Conservation (phyloP, 2,797 vertebrate genomes). For the Xenentodon cancila region DNA sequence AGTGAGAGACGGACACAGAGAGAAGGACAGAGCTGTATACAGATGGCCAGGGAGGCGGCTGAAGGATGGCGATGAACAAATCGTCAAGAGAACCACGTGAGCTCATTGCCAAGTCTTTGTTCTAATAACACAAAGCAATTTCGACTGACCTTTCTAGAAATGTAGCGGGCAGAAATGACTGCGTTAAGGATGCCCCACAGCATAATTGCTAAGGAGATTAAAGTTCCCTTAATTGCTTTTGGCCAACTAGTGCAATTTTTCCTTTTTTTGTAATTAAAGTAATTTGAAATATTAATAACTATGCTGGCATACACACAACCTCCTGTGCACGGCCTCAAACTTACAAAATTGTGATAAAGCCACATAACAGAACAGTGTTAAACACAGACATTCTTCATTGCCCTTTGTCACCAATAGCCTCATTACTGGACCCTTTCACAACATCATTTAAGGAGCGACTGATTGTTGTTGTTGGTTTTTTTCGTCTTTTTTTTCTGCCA, state of each 20-base stretch:
- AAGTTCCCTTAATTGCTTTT: slow-evolving; percentile 95
- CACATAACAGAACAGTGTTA: slow-evolving; percentile 14
- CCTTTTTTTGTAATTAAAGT: slow-evolving; percentile 95
- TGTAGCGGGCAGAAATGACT: slow-evolving; percentile 85
- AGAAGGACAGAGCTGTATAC: slow-evolving; percentile 62
- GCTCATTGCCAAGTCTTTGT: slow-evolving; percentile 80
- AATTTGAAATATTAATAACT: slow-evolving; percentile 98
- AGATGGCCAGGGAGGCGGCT: slow-evolving; percentile 70
- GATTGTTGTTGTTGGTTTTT: slow-evolving; percentile 36
- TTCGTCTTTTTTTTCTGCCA: slow-evolving; percentile 1
- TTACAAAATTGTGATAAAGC: slow-evolving; percentile 20
- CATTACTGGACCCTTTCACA: slow-evolving; percentile 54
- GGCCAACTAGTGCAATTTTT: slow-evolving; percentile 94
- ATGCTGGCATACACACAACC: slow-evolving; percentile 51
- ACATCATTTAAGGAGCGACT: slow-evolving; percentile 42
- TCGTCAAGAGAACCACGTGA: slow-evolving; percentile 65
- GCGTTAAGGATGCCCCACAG: slow-evolving; percentile 93
- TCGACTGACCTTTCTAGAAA: slow-evolving; percentile 88
- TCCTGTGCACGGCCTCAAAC: slow-evolving; percentile 15
- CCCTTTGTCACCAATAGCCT: slow-evolving; percentile 64
- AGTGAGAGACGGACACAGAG: slow-evolving; percentile 39
- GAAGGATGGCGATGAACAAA: slow-evolving; percentile 62
- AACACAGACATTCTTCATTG: slow-evolving; percentile 43
- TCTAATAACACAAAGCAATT: slow-evolving; percentile 90
- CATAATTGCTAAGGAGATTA: slow-evolving; percentile 98